Percentiles rank a stretch among this genome's conserved stretches.
phyloP scores from a whole-genome alignment of 2,797 vertebrate species.

The Picus viridis region DNA sequence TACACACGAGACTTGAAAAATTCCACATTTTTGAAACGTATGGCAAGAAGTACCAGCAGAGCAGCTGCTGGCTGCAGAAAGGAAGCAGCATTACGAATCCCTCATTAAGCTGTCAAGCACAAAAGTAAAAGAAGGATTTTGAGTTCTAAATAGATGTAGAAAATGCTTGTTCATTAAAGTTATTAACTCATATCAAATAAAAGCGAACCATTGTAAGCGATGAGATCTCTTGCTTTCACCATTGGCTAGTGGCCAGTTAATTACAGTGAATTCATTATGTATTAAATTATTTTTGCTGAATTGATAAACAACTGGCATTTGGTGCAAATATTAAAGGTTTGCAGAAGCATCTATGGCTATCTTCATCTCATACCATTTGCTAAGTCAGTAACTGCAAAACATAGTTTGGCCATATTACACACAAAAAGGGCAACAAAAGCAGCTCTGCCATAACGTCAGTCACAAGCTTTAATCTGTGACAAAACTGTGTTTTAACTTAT shows the following conservation, averaged over 20 bases:
- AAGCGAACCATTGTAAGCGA: neutral
- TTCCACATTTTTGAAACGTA: neutral
- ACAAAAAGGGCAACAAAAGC: neutral
- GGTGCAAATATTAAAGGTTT: neutral
- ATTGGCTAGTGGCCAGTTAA: constrained; percentile 14
- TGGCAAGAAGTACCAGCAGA: accelerated
- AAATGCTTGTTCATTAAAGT: neutral
- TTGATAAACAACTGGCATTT: neutral
- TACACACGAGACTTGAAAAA: neutral
- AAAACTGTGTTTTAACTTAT: neutral
- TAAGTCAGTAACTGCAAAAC: neutral
- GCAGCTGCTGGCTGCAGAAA: neutral
- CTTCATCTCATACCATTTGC: neutral
- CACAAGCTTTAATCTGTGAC: neutral
- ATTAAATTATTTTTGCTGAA: constrained; percentile 14
- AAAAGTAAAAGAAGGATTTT: neutral
- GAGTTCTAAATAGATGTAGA: neutral
- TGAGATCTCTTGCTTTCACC: constrained; percentile 6
- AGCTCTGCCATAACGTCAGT: neutral
- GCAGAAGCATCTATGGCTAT: neutral
- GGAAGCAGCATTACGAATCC: neutral
- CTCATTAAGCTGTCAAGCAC: neutral
- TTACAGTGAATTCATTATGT: constrained; percentile 28
- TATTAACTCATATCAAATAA: constrained; percentile 3
- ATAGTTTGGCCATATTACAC: neutral